Evolutionary conservation across 2,888 invertebrate species (phyloP), one percentile per base, ranked within the genome.

Genomic region (Lasioglossum vierecki): DNA sequence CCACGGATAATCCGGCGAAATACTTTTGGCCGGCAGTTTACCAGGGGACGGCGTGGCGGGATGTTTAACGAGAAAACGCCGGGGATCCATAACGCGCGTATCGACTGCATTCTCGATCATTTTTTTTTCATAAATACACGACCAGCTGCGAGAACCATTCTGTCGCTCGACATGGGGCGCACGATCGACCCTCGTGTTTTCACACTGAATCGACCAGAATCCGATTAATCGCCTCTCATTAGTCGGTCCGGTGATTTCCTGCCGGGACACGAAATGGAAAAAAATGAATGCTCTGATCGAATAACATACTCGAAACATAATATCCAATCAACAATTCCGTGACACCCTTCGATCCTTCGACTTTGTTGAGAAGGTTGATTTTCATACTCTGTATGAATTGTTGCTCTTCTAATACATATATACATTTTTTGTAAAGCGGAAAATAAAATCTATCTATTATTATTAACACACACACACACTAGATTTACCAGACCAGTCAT

Each of bases 181-280:
- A n/a, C 57, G 57, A n/a, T 57, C 60, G 18, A 44, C 30, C 44
- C 30, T 44, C 57, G 26, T 26, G 60, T 63, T 26, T 76, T 39
- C 30, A 46, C 44, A 76, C 39, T 0, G 63, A 63, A 30, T 76
- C 63, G 30, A 76, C 26, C 11, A 9, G 41, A 76, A 76, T 63
- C 41, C 60, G 41, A 63, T 63, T 63, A 30, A 9, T 44, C 30
- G 46, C 44, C 53, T n/a, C 39, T 39, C 68, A 41, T 70, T 41
- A 41, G 30, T 70, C 68, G 11, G 5, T 41, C 68, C 39, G 35
- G 35, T 35, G 30, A 66, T 66, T 66, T 18, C 35, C 18, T 18
- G 6, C 30, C 30, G 46, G 46, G 5, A 46, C 4, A 46, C 15
- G 5, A 4, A 46, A 46, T 46, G 5, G 46, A 46, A 15, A 15